phyloP scores from a whole-genome alignment of 2,888 invertebrate genomes.

The Watsonalla binaria region DNA sequence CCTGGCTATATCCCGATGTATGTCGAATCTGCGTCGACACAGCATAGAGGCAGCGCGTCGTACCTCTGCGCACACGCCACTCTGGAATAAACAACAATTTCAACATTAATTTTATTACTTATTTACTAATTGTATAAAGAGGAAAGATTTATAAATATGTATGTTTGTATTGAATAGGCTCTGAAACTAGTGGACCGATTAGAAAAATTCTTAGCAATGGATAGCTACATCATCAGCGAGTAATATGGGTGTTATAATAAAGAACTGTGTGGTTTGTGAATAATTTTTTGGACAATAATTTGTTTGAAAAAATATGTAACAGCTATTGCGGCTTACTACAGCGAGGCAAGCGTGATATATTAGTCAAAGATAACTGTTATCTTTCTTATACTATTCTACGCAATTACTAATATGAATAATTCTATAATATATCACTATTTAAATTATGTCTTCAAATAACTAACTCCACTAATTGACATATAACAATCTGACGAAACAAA shows the following conservation, averaged over 20 bases:
- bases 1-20: constrained; percentile 84
- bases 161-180: background rate
- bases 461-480: background rate
- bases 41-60: constrained; percentile 71
- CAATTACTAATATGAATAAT: too few species aligned
- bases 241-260: too few species aligned
- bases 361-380: too few species aligned
- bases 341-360: too few species aligned
- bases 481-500: background rate
- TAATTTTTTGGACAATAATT: background rate
- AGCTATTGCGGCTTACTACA: too few species aligned
- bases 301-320: too few species aligned
- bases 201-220: background rate
- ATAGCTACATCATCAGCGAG: background rate
- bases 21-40: constrained; percentile 81
- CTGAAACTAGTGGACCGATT: background rate
- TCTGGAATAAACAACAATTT: constrained; percentile 45
- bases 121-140: background rate
- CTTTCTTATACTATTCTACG: too few species aligned
- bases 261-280: background rate
- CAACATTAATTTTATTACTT: constrained; percentile 1
- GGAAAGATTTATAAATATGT: background rate
- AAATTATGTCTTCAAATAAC: too few species aligned
- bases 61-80: constrained; percentile 48
- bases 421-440: too few species aligned